Conservation (phyloP, 2,888 invertebrate genomes). For the Lucinisca nassula region DNA sequence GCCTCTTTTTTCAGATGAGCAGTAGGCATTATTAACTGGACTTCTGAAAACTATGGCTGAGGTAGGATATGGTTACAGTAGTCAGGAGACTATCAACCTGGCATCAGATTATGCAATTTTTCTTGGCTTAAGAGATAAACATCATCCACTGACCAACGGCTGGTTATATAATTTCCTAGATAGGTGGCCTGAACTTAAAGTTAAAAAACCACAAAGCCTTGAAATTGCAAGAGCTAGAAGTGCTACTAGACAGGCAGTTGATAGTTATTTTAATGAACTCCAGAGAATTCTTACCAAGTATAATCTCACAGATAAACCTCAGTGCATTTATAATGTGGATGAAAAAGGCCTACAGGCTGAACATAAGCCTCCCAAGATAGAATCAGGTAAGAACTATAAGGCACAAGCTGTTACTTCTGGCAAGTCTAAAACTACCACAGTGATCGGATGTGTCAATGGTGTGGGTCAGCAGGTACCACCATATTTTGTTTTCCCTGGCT, state of each 20-base stretch:
- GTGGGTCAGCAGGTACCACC: constrained; percentile 30
- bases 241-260: constrained; percentile 32
- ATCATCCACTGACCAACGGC: constrained; percentile 35
- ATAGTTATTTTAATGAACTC: constrained; percentile 43
- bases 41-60: too few species aligned
- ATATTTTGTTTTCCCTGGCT: constrained; percentile 32
- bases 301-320: constrained; percentile 40
- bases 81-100: constrained; percentile 57
- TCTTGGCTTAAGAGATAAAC: constrained; percentile 30
- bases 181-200: not conserved
- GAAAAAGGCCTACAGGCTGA: constrained; percentile 33
- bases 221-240: constrained; percentile 26
- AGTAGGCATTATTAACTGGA: too few species aligned
- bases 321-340: constrained; percentile 37
- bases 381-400: constrained; percentile 4
- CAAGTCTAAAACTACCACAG: constrained; percentile 12
- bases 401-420: constrained; percentile 37
- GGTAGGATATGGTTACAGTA: too few species aligned
- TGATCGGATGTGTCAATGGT: constrained; percentile 39
- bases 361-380: constrained; percentile 40
- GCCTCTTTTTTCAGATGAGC: too few species aligned
- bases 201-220: not conserved
- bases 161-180: constrained; percentile 10
- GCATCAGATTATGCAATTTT: constrained; percentile 61
- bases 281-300: constrained; percentile 35